A percentile compares a stretch with the other conserved stretches of the same genome.
Evolutionary conservation across 2,113 vertebrate species (phyloP).

Genomic region (Mixornis gularis): DNA sequence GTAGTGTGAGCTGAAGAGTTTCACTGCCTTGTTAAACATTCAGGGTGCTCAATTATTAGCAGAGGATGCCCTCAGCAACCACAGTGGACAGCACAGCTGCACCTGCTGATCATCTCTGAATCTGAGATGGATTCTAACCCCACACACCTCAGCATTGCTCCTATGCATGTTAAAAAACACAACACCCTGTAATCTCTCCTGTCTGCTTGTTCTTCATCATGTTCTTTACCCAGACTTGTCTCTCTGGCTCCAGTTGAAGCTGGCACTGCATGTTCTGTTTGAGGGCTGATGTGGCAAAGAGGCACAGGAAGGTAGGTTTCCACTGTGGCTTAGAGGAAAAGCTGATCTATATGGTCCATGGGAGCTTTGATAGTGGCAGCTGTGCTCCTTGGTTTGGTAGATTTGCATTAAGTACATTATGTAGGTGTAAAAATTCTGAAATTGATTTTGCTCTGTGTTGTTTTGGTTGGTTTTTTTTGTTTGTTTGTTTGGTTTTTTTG

Average conservation of each 20-base stretch:
- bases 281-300: not conserved
- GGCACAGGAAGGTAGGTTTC: not conserved
- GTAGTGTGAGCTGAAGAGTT: not conserved
- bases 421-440: not conserved
- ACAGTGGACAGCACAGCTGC: not conserved
- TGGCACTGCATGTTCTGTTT: not conserved
- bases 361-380: not conserved
- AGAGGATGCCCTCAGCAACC: not conserved
- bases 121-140: not conserved
- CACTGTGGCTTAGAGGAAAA: not conserved
- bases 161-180: not conserved
- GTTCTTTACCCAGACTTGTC: not conserved
- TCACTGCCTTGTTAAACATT: not conserved
- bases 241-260: fast-evolving
- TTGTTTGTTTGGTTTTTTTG: fast-evolving
- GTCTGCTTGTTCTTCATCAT: not conserved
- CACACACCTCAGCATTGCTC: not conserved
- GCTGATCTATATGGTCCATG: fast-evolving
- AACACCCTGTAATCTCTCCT: not conserved
- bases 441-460: not conserved
- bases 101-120: not conserved
- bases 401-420: not conserved
- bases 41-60: not conserved
- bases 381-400: not conserved
- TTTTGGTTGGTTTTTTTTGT: not conserved